Evolutionary conservation across 2,888 invertebrate species (phyloP).

Genomic region (Cryptus armator): DNA sequence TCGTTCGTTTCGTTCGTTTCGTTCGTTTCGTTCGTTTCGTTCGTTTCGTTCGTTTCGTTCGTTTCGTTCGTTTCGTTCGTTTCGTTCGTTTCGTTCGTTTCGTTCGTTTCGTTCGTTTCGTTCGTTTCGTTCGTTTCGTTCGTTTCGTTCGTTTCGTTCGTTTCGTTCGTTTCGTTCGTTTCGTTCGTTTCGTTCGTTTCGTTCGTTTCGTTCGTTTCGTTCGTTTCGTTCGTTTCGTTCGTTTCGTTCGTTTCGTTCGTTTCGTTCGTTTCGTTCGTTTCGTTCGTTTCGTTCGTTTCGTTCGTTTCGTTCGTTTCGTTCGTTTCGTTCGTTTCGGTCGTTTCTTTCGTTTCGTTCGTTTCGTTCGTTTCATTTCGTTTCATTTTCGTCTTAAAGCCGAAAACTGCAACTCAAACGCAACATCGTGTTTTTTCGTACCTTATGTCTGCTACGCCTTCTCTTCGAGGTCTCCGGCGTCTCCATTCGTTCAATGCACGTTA

Average conservation of each 20-base stretch:
- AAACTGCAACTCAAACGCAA: background rate
- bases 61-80: background rate
- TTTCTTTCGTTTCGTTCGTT: too few species aligned
- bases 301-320: background rate
- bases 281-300: too few species aligned
- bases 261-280: background rate
- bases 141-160: too few species aligned
- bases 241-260: background rate
- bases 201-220: background rate
- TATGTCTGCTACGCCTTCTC: constrained; percentile 10
- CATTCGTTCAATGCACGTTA: constrained; percentile 47
- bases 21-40: background rate
- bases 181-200: background rate
- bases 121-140: background rate
- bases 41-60: background rate
- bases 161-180: background rate
- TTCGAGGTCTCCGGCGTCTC: constrained; percentile 22
- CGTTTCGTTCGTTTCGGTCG: too few species aligned
- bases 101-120: too few species aligned
- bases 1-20: background rate
- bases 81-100: background rate
- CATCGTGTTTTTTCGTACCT: background rate
- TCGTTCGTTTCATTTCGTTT: background rate
- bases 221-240: background rate
- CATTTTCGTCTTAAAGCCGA: background rate